Evolutionary conservation across 64 coral and sea anemone genomes (phyloP), one percentile per base, ranked within the genome.

Genomic region (Dendrophyllia cribrosa): DNA sequence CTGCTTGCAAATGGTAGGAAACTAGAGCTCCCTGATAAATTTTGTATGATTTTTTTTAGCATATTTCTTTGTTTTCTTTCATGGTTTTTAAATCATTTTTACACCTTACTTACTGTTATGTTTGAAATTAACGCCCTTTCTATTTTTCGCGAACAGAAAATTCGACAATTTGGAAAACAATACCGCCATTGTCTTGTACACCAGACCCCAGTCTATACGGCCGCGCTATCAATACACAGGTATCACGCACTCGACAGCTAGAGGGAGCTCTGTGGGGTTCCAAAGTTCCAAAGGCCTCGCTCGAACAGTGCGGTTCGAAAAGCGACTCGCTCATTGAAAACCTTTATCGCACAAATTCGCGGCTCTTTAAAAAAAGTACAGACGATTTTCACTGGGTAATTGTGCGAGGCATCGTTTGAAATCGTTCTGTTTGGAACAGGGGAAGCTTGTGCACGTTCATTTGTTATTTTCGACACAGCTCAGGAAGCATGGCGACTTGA

Each of bases 191-290:
- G 80, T 84, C 46, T 84, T 51, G 17, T 44, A 8, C 45, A 68
- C 44, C 80, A 84, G 80, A 34, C 8, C 80, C 80, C 80, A 84
- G 80, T 84, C 80, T 84, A 23, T 67, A 9, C 59, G 62, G 55
- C 77, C 80, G 80, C 62, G 60, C 62, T 50, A 84, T 68, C 80
- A 84, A 84, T 84, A 84, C 80, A 66, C 7, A 20, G 72, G 80
- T 68, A 84, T 84, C 80, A 84, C 80, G 80, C 80, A 84, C 63
- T 84, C 20, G 62, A 61, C 53, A 56, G 12, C 80, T 84, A 46
- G 80, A 75, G 72, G 72, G 44, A 56, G 53, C 53, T 56, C 62
- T 15, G 80, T 84, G 80, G 80, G 62, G 63, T 84, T 67, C 80
- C 62, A 50, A 84, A 66, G 60, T 84, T 67, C 80, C 80, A 67